Conservation (phyloP, 2,113 vertebrate species). For the Pelecanoides urinatrix region DNA sequence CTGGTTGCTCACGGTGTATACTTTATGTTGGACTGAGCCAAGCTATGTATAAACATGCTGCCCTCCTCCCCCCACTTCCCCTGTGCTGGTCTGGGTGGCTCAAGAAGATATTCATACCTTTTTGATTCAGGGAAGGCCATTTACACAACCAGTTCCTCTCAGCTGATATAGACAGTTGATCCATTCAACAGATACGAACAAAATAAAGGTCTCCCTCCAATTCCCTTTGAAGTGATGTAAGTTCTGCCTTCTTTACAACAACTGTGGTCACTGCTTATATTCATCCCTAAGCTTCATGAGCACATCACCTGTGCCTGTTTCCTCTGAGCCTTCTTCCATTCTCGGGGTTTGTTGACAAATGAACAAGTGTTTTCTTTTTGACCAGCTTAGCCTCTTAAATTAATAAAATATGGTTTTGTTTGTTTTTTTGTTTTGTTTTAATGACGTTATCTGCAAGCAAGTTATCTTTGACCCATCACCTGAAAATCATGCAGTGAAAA, state of each 20-base stretch:
- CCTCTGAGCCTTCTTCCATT: neutral
- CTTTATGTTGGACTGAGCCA: neutral
- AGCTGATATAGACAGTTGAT: neutral
- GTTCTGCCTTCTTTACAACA: neutral
- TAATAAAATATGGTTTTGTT: neutral
- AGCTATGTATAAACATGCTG: neutral
- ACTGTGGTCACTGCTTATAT: neutral
- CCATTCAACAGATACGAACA: neutral
- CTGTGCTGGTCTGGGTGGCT: neutral
- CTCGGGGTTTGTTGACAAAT: neutral
- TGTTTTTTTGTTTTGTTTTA: neutral
- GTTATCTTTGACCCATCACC: neutral
- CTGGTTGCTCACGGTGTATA: neutral
- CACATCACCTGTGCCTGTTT: neutral
- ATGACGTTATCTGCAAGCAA: neutral
- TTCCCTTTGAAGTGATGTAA: neutral
- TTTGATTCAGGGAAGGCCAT: neutral
- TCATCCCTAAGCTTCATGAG: neutral
- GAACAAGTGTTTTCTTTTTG: neutral
- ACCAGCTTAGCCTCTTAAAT: neutral
- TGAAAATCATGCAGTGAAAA: conserved; percentile 22
- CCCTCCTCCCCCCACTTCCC: neutral
- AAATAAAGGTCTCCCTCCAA: neutral
- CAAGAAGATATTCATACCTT: neutral
- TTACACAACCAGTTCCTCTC: neutral